Base-by-base conservation (phyloP, 2,797 vertebrate genomes). In the Mormyrops attenuatus region DNA sequence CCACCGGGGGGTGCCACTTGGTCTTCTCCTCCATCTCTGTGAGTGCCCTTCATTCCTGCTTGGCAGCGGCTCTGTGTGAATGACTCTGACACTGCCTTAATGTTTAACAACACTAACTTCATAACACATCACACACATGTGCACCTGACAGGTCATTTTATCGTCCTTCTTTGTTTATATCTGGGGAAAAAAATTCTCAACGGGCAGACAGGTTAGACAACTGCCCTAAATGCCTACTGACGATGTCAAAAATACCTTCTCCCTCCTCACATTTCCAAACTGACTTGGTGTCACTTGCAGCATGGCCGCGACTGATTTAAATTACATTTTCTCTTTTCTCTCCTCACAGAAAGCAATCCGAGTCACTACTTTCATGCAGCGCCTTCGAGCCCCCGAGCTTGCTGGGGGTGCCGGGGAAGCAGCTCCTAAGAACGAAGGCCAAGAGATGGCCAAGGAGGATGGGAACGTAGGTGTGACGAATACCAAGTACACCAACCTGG, bases 311-410 rank as follows among this genome's bases (percentile, higher is more conserved):
- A 17, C 2, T 85, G 47, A 55, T 87, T 87, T 73, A 7, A 44
- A 49, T 3, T 49, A 20, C 15, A 1, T 82, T 49, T 47, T 15
- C 88, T 38, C 49, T 80, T 73, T 55, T 57, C 17, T 89, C 55
- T 60, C 69, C 57, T 0, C 93, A 73, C 95, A 97, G 97, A 97
- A 97, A 96, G 97, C 97, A 0, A 97, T 97, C 88, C 96, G 97
- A 22, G 96, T 97, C 82, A 97, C 97, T 55, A 97, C 97, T 20
- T 97, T 97, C 93, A 97, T 97, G 97, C 97, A 97, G 89, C 95
- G 97, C 20, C 94, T 97, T 91, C 95, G 96, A 90, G 96, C 97
- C 85, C 93, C 96, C 0, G 96, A 97, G 80, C 91, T 85, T 89
- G 95, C 96, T 89, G 95, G 92, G 88, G 94, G 92, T 52, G 89